These are phyloP conservation scores for Taphrorychus bicolor DNA, from an alignment of 2,888 invertebrate species.

Conservation along the genomic window DNA sequence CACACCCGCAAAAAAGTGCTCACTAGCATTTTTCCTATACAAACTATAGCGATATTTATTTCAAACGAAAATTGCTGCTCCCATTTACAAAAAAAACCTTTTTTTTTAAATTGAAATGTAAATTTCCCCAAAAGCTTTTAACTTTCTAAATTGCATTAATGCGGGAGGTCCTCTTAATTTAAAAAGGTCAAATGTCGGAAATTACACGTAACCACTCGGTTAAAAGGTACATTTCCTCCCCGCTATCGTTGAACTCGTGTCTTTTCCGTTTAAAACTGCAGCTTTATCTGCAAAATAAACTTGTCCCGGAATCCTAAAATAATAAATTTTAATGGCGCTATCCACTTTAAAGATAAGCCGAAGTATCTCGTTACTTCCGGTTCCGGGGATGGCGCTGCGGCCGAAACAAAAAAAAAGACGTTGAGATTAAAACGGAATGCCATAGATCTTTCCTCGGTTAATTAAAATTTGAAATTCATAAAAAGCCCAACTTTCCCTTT, in stretches of 20 bases:
- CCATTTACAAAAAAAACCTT: too few species aligned
- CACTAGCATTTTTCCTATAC: too few species aligned
- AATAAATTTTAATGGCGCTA: constrained; percentile 37
- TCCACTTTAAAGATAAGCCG: constrained; percentile 35
- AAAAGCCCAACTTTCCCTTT: background rate
- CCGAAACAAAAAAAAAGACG: too few species aligned
- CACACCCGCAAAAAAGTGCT: too few species aligned
- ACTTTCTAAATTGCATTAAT: constrained; percentile 1
- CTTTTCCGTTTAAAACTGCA: constrained; percentile 21
- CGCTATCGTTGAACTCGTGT: background rate
- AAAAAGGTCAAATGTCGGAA: constrained; percentile 6
- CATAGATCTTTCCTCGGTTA: constrained; percentile 9
- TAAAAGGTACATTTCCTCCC: constrained; percentile 4
- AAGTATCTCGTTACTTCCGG: constrained; percentile 30
- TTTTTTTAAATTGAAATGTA: background rate
- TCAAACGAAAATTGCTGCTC: background rate
- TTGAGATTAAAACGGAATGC: constrained; percentile 16
- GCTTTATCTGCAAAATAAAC: constrained; percentile 31
- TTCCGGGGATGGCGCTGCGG: too few species aligned
- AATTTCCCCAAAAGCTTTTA: background rate
- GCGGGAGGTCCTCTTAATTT: background rate
- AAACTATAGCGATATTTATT: background rate
- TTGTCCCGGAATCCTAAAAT: constrained; percentile 32
- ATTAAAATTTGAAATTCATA: constrained; percentile 9
- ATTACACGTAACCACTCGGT: constrained; percentile 6